These are phyloP conservation scores for Drosophila punjabiensis DNA, from an alignment of 1,140 invertebrate genomes.

Conservation along the genomic window DNA sequence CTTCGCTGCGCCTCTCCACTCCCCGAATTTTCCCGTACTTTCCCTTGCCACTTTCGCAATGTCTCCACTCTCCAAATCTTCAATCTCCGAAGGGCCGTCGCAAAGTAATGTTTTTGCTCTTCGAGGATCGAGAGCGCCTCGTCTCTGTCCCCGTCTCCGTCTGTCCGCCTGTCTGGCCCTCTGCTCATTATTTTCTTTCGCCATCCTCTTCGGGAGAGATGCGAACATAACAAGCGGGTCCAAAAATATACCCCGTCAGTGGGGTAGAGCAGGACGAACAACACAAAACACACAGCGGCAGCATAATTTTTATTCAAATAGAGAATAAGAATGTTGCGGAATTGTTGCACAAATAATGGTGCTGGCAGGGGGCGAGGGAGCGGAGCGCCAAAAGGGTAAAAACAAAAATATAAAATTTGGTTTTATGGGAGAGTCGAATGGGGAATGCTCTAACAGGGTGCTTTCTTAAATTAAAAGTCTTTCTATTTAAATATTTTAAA, in stretches of 20 bases:
- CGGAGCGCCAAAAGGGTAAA: background rate
- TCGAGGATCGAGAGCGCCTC: conserved; percentile 34
- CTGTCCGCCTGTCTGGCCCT: conserved; percentile 32
- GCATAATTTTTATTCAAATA: conserved; percentile 74
- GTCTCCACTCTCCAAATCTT: conserved; percentile 34
- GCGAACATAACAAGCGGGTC: conserved; percentile 31
- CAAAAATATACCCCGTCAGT: conserved; percentile 41
- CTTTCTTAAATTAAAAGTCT: no score
- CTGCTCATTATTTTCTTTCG: conserved; percentile 58
- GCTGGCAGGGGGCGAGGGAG: background rate
- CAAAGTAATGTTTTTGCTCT: conserved; percentile 21
- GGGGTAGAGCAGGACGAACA: conserved; percentile 48
- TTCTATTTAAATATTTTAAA: no score
- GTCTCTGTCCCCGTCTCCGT: conserved; percentile 7
- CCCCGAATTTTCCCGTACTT: background rate
- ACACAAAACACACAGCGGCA: conserved; percentile 38
- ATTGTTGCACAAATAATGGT: conserved; percentile 47
- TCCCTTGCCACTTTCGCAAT: background rate
- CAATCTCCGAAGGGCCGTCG: conserved; percentile 18
- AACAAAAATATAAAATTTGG: background rate
- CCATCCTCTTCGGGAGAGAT: conserved; percentile 34
- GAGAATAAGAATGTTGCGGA: conserved; percentile 53
- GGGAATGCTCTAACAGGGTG: background rate
- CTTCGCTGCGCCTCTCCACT: background rate
- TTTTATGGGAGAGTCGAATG: background rate